phyloP scores from a whole-genome alignment of 2,888 invertebrate genomes.

The Cryptus viduatorius region DNA sequence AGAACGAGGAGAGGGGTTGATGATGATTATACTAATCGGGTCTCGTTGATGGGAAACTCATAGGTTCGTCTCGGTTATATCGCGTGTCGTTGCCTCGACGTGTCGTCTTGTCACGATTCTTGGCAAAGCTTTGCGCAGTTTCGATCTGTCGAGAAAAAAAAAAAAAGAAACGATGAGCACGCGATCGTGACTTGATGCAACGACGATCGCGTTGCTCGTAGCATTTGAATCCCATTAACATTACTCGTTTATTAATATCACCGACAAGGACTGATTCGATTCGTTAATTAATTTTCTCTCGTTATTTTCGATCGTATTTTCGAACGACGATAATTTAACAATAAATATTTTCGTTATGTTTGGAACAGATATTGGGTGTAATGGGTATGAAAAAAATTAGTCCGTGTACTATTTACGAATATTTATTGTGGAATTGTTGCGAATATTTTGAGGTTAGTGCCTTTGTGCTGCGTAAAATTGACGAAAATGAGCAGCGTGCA shows the following conservation, averaged over 20 bases:
- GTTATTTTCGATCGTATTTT: neutral
- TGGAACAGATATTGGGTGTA: no score
- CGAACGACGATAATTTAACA: no score
- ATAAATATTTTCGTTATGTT: no score
- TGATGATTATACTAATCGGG: constrained; percentile 45
- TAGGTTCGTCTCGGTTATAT: constrained; percentile 22
- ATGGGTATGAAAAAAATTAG: no score
- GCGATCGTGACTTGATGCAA: constrained; percentile 32
- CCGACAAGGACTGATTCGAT: no score
- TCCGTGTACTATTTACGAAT: no score
- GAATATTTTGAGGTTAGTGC: constrained; percentile 38
- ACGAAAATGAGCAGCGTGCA: constrained; percentile 68
- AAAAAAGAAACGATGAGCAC: constrained; percentile 20
- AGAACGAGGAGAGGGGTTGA: neutral
- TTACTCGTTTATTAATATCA: no score
- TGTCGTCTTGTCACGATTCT: constrained; percentile 29
- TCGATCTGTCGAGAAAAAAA: constrained; percentile 24
- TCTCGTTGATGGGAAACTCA: constrained; percentile 41
- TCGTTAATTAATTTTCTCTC: neutral
- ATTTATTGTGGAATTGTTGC: neutral
- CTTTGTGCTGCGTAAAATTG: constrained; percentile 73
- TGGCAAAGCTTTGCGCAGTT: constrained; percentile 3
- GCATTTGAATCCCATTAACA: neutral
- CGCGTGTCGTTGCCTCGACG: constrained; percentile 1
- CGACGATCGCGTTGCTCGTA: constrained; percentile 18